These are phyloP conservation scores for Choristoneura fumiferana DNA, from an alignment of 1,140 invertebrate species.

Conservation along the genomic window DNA sequence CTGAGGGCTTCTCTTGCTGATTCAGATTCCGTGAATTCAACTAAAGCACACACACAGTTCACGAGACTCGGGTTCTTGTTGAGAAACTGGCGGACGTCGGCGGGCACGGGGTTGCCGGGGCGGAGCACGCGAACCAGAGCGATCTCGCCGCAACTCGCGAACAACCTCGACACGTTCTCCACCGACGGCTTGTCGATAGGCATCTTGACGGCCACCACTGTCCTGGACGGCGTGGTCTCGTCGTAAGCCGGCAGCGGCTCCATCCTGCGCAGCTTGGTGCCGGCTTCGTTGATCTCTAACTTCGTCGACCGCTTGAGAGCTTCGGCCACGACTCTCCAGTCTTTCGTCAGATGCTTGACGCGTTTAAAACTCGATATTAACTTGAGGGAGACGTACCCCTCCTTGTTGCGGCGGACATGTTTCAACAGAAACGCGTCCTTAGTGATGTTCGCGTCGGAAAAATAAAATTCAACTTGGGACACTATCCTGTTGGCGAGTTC, in stretches of 20 bases:
- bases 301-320: conserved; percentile 88
- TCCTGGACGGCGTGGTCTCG: conserved; percentile 93
- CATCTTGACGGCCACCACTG: conserved; percentile 91
- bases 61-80: conserved; percentile 93
- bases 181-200: conserved; percentile 91
- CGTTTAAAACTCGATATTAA: conserved; percentile 96
- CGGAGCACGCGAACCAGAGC: conserved; percentile 90
- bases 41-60: conserved; percentile 90
- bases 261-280: conserved; percentile 92
- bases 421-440: conserved; percentile 97
- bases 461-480: conserved; percentile 94
- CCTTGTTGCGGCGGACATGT: conserved; percentile 95
- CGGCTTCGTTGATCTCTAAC: conserved; percentile 93
- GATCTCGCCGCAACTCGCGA: conserved; percentile 92
- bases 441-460: conserved; percentile 95
- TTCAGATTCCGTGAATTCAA: conserved; percentile 94
- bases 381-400: conserved; percentile 96
- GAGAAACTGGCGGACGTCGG: conserved; percentile 92
- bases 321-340: conserved; percentile 94
- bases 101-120: conserved; percentile 91
- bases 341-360: conserved; percentile 94
- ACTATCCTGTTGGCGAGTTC: conserved; percentile 88
- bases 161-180: conserved; percentile 92
- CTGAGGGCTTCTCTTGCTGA: conserved; percentile 89
- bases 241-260: conserved; percentile 93